Base-by-base conservation (phyloP, 2,888 invertebrate genomes). In the Scrobipalpa atriplicella region DNA sequence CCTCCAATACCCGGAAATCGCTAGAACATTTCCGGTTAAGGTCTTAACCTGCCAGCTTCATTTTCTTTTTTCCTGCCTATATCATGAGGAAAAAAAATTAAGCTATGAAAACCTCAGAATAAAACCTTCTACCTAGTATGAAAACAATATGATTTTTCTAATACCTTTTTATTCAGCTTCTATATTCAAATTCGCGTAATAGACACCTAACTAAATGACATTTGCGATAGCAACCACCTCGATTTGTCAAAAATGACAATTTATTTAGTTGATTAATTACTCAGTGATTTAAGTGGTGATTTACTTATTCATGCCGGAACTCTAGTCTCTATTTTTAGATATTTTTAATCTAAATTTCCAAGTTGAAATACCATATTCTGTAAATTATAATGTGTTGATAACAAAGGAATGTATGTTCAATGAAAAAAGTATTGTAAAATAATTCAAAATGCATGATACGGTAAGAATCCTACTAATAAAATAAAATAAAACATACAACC, bases 391-490 rank as follows among this genome's bases (percentile, higher is more conserved):
- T 52, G 60, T 41, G 43, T 54, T 65, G 60, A 65, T 11, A 18
- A 18, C 29, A 47, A 13, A 29, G 13, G n/a, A 41, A 9, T 41
- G 11, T 38, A 58, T 58, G 29, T 62, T 19, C n/a, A 36, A n/a
- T 29, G 19, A 8, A 21, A 58, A 36, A 8, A 56, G 39, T 18
- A 29, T 29, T 36, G 21, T 16, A 38, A 18, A 47, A 47, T 56
- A 11, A 36, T 7, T 70, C 74, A 86, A 72, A 67, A 89, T 89
- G 89, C 89, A 89, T 78, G 89, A 89, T 67, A 87, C 84, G 79
- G 89, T 89, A 75, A 80, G 66, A 58, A 11, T 8, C 3, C 6
- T 3, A 29, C 29, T 29, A 3, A 39, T 39, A 38, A 38, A 38
- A 38, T 8, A 7, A 38, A 38, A 38, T n/a, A n/a, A n/a, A n/a